Evolutionary conservation across 1,140 invertebrate genomes (phyloP).

Genomic region (Ectropis grisescens): DNA sequence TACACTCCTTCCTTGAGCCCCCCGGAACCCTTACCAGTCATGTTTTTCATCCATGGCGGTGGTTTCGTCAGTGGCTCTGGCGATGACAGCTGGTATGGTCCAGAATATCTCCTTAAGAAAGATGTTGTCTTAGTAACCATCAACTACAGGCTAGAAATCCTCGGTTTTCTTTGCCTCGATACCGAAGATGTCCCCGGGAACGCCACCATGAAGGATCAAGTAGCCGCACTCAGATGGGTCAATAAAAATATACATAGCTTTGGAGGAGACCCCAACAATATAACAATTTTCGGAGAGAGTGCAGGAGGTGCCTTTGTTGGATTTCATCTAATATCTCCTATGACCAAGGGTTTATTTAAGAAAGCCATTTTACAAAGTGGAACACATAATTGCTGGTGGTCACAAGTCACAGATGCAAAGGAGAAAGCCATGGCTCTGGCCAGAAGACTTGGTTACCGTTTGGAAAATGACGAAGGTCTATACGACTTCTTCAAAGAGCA

Average conservation of each 20-base stretch:
- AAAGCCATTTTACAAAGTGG: constrained; percentile 26
- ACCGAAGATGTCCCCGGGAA: constrained; percentile 38
- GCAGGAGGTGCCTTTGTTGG: constrained; percentile 73
- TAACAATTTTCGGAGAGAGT: constrained; percentile 81
- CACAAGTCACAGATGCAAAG: constrained; percentile 6
- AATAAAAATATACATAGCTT: constrained; percentile 61
- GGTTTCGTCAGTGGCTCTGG: constrained; percentile 28
- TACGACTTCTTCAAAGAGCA: constrained; percentile 20
- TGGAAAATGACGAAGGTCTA: constrained; percentile 17
- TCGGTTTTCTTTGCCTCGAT: constrained; percentile 67
- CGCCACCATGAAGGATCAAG: constrained; percentile 30
- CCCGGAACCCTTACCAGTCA: constrained; percentile 30
- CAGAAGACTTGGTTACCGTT: constrained; percentile 17
- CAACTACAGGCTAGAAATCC: constrained; percentile 76
- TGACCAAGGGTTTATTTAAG: constrained; percentile 70
- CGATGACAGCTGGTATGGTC: constrained; percentile 51
- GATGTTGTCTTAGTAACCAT: constrained; percentile 76
- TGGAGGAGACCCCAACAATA: constrained; percentile 77
- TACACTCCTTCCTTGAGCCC: constrained; percentile 27
- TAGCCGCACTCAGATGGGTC: constrained; percentile 27
- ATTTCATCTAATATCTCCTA: constrained; percentile 66
- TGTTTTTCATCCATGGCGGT: constrained; percentile 59
- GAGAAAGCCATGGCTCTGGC: constrained; percentile 22
- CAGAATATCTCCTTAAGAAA: constrained; percentile 72
- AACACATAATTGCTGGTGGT: constrained; percentile 8